phyloP scores from a whole-genome alignment of 2,797 vertebrate species.

The Lagorchestes hirsutus region DNA sequence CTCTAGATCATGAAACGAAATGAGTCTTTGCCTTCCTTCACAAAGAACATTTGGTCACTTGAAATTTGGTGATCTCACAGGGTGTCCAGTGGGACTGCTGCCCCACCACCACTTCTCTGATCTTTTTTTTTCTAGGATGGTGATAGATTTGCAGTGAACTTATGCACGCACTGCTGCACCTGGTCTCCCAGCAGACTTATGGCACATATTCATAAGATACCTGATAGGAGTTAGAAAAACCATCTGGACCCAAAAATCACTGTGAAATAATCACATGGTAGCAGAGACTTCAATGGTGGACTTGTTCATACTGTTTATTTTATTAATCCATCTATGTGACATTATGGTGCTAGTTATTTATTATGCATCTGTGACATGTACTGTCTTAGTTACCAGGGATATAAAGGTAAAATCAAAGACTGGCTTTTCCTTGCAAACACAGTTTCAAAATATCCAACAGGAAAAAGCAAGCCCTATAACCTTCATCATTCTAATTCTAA shows the following conservation, averaged over 20 bases:
- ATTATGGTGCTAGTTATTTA: background rate
- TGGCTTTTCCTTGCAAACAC: background rate
- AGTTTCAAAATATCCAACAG: background rate
- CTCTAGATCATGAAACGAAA: slow-evolving; percentile 1
- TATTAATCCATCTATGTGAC: background rate
- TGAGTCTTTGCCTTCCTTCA: background rate
- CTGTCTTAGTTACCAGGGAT: background rate
- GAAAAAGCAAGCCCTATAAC: background rate
- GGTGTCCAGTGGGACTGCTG: background rate
- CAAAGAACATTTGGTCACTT: background rate
- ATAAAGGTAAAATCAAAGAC: background rate
- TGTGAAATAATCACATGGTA: background rate
- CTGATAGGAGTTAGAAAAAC: background rate
- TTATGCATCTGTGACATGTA: background rate
- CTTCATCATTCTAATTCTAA: background rate
- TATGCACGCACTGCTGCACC: background rate
- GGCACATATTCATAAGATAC: background rate
- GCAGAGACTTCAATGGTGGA: background rate
- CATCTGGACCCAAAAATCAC: background rate
- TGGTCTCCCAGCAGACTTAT: background rate
- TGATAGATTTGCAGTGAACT: background rate
- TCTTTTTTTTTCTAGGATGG: background rate
- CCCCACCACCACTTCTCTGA: background rate
- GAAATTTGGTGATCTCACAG: background rate
- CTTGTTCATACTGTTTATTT: background rate